These are phyloP conservation scores for Lamprotornis superbus DNA, from an alignment of 2,113 vertebrate genomes.

Conservation along the genomic window DNA sequence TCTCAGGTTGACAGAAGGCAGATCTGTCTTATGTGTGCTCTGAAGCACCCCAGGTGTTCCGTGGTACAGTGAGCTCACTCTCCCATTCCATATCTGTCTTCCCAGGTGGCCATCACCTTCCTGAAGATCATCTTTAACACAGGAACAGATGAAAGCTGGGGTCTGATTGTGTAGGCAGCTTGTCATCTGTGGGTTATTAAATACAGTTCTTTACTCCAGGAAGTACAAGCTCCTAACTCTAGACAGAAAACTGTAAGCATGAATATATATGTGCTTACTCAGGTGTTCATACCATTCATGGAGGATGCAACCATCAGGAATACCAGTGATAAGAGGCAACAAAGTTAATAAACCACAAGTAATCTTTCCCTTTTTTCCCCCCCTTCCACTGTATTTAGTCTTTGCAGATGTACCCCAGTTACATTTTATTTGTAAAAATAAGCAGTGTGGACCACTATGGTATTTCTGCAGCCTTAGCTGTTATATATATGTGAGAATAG, in stretches of 20 bases:
- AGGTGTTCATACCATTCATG: background rate
- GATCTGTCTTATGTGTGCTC: background rate
- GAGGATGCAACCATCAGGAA: background rate
- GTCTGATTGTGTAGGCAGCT: background rate
- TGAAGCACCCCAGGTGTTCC: background rate
- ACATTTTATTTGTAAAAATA: background rate
- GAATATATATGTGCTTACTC: background rate
- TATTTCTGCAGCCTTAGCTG: background rate
- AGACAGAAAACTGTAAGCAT: background rate
- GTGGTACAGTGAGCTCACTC: background rate
- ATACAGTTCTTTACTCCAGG: background rate
- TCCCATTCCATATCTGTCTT: background rate
- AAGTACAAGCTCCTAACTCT: background rate
- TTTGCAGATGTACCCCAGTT: background rate
- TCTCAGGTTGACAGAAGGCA: background rate
- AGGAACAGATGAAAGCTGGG: background rate
- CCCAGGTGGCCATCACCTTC: background rate
- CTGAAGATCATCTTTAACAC: background rate
- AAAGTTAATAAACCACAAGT: background rate
- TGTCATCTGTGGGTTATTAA: background rate
- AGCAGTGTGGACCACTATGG: background rate
- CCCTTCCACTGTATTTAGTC: background rate
- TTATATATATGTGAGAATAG: background rate
- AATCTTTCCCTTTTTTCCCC: background rate
- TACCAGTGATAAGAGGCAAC: background rate